These are phyloP conservation scores for Rugalucina vietnamica DNA, from an alignment of 2,888 invertebrate species.

Conservation along the genomic window DNA sequence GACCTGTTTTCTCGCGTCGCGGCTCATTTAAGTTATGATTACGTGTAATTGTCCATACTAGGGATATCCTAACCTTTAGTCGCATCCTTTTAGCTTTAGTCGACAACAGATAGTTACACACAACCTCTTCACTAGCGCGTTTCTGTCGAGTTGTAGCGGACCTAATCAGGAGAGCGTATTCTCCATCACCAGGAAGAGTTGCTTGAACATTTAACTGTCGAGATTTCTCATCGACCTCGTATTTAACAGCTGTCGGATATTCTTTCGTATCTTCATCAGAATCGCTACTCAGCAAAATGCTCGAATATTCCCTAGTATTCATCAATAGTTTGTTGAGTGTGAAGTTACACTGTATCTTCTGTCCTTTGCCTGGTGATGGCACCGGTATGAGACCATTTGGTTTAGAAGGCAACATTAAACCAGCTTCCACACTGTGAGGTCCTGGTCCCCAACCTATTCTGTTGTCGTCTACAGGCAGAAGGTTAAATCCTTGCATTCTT, in stretches of 20 bases:
- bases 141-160: not conserved
- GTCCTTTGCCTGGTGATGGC: not conserved
- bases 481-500: slow-evolving; percentile 21
- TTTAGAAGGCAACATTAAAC: slow-evolving; percentile 59
- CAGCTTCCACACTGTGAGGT: slow-evolving; percentile 46
- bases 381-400: slow-evolving; percentile 53
- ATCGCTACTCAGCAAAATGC: slow-evolving; percentile 26
- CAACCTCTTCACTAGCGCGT: not conserved
- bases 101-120: slow-evolving; percentile 59
- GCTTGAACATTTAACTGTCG: slow-evolving; percentile 31
- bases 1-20: too few species aligned
- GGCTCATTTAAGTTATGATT: too few species aligned
- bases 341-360: slow-evolving; percentile 48
- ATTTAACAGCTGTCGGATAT: not conserved
- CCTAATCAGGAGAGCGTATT: slow-evolving; percentile 48
- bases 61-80: slow-evolving; percentile 13
- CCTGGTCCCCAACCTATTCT: slow-evolving; percentile 63
- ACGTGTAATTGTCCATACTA: too few species aligned
- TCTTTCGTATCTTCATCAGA: slow-evolving; percentile 10
- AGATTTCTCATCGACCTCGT: not conserved
- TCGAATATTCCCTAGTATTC: slow-evolving; percentile 12
- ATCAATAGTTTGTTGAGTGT: slow-evolving; percentile 28
- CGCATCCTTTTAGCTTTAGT: slow-evolving; percentile 3
- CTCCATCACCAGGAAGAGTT: slow-evolving; percentile 37
- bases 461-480: slow-evolving; percentile 52